Conservation (phyloP, 2,888 invertebrate genomes). For the Eupeodes latifasciatus region DNA sequence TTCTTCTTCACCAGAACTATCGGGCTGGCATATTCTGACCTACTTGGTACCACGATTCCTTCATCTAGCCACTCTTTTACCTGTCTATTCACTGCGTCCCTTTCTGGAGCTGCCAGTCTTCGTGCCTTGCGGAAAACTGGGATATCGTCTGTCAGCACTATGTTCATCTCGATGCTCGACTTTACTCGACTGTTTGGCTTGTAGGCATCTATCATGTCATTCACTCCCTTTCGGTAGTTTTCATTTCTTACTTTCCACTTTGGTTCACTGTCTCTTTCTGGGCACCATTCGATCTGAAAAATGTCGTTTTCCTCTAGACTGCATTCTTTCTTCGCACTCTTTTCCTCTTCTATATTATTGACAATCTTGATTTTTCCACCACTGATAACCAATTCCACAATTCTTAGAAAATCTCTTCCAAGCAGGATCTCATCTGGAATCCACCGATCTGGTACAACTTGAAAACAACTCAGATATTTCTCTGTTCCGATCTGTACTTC, state of each 20-base stretch:
- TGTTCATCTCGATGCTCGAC: not conserved
- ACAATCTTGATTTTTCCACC: too few species aligned
- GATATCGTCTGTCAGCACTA: not conserved
- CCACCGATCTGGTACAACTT: too few species aligned
- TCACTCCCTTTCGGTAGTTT: not conserved
- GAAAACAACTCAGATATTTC: too few species aligned
- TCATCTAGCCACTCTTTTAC: not conserved
- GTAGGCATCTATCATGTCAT: not conserved
- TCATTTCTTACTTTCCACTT: not conserved
- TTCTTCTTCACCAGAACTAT: constrained; percentile 1
- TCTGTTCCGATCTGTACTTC: too few species aligned
- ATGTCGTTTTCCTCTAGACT: not conserved
- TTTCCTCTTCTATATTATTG: not conserved
- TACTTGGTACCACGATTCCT: not conserved
- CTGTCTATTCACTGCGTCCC: not conserved
- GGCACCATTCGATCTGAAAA: not conserved
- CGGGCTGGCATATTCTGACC: constrained; percentile 1
- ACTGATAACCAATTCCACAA: too few species aligned
- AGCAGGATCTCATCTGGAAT: too few species aligned
- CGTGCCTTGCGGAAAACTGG: not conserved
- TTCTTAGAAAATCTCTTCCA: too few species aligned
- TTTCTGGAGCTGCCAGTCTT: not conserved
- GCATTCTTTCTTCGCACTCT: not conserved
- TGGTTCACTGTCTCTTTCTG: not conserved
- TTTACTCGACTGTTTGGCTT: not conserved